Conservation (phyloP, 2,888 invertebrate genomes). For the Seira musarum region DNA sequence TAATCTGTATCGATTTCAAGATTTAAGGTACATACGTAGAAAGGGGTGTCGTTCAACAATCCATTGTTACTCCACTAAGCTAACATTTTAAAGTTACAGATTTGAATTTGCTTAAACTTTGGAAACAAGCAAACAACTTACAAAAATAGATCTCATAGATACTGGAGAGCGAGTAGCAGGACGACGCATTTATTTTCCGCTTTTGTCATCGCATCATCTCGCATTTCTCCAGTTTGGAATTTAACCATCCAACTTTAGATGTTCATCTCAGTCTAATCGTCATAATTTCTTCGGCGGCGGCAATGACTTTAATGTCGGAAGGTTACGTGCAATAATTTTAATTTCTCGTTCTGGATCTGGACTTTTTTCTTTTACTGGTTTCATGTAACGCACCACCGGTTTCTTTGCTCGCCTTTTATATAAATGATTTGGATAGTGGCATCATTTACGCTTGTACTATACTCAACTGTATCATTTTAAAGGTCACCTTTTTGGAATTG, state of each 20-base stretch:
- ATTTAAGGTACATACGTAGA: too few relatives aligned
- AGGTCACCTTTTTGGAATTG: slow-evolving; percentile 34
- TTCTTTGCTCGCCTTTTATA: too few relatives aligned
- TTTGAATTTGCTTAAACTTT: too few relatives aligned
- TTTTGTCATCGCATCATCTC: not conserved
- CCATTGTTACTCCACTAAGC: too few relatives aligned
- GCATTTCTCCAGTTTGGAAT: slow-evolving; percentile 19
- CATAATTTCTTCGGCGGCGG: not conserved
- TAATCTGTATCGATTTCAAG: too few relatives aligned
- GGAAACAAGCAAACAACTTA: too few relatives aligned
- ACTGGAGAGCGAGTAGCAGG: too few relatives aligned
- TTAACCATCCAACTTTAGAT: not conserved
- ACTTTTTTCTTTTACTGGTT: slow-evolving; percentile 11
- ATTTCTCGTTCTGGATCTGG: slow-evolving; percentile 37
- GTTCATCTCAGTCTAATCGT: not conserved
- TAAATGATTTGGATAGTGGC: too few relatives aligned
- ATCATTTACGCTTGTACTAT: too few relatives aligned
- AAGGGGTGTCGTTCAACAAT: too few relatives aligned
- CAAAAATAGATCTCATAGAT: too few relatives aligned
- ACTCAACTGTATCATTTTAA: slow-evolving; percentile 22
- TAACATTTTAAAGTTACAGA: too few relatives aligned
- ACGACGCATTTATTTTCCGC: slow-evolving; percentile 18
- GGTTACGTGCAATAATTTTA: slow-evolving; percentile 48
- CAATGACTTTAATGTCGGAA: not conserved
- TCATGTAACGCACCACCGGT: not conserved